A percentile compares a stretch with the other conserved stretches of the same genome.
phyloP scores from a whole-genome alignment of 2,888 invertebrate genomes.

The Caenorhabditis becei region DNA sequence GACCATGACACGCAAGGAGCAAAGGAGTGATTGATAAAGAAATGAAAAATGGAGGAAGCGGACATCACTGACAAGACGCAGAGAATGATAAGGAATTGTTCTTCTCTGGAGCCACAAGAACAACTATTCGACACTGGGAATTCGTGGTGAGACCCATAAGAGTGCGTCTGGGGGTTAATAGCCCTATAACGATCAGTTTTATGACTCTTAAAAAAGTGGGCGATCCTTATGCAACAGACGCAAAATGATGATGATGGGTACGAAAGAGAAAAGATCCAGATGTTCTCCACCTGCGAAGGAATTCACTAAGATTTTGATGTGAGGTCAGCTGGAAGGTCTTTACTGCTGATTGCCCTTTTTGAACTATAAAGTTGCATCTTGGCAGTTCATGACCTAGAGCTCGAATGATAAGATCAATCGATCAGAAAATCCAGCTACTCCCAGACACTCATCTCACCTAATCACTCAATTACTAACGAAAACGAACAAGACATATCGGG shows the following conservation, averaged over 20 bases:
- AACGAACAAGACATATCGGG: constrained; percentile 1
- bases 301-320: constrained; percentile 12
- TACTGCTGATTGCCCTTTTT: background rate
- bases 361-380: too few species aligned
- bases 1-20: constrained; percentile 35
- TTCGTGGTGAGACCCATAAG: background rate
- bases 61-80: constrained; percentile 14
- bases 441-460: background rate
- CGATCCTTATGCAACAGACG: constrained; percentile 32
- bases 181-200: constrained; percentile 1
- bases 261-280: constrained; percentile 22
- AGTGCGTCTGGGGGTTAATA: constrained; percentile 3
- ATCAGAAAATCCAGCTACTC: background rate
- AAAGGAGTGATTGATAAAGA: constrained; percentile 44
- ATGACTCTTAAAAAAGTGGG: constrained; percentile 6
- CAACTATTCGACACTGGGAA: background rate
- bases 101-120: constrained; percentile 7
- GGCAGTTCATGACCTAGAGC: background rate
- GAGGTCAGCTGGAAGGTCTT: constrained; percentile 35
- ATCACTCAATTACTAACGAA: constrained; percentile 31
- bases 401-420: background rate
- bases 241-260: constrained; percentile 25
- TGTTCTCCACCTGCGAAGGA: constrained; percentile 37
- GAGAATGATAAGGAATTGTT: constrained; percentile 40
- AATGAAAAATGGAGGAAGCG: constrained; percentile 37